These are phyloP conservation scores for Pristionchus mayeri DNA, from an alignment of 2,888 invertebrate species.

Conservation along the genomic window DNA sequence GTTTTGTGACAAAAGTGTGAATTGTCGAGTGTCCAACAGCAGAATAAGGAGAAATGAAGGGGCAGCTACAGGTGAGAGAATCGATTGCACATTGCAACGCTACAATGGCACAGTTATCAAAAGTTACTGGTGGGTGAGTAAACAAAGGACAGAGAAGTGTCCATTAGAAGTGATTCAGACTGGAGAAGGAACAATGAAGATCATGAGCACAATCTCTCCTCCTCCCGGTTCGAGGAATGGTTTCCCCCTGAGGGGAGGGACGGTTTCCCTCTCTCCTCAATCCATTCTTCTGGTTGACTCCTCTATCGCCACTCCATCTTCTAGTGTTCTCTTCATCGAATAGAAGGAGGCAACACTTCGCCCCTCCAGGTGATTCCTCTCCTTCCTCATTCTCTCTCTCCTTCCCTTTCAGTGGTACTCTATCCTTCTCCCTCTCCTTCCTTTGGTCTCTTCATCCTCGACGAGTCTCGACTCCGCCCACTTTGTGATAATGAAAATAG, in stretches of 20 bases:
- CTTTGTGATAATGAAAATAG: slow-evolving; percentile 39
- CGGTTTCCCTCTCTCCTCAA: neutral
- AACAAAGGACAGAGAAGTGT: neutral
- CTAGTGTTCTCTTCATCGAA: neutral
- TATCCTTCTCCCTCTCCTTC: neutral
- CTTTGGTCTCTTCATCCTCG: neutral
- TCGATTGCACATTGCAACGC: neutral
- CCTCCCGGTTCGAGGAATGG: neutral
- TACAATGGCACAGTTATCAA: too few relatives aligned
- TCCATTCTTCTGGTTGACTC: neutral
- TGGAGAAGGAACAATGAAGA: neutral
- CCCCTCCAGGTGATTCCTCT: slow-evolving; percentile 24
- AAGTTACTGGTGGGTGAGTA: too few relatives aligned
- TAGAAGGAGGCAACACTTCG: neutral
- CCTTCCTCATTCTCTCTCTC: slow-evolving; percentile 43
- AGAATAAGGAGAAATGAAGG: neutral
- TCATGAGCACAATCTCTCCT: neutral
- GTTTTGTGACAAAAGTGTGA: slow-evolving; percentile 10
- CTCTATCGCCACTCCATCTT: neutral
- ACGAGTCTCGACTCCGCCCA: slow-evolving; percentile 19
- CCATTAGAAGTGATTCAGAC: neutral
- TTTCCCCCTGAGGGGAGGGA: too few relatives aligned
- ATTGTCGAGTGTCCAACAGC: too few relatives aligned
- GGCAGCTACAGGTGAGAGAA: neutral
- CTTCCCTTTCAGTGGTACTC: slow-evolving; percentile 51